Evolutionary conservation across 1,140 invertebrate species (phyloP).

Genomic region (Bombus haemorrhoidalis): DNA sequence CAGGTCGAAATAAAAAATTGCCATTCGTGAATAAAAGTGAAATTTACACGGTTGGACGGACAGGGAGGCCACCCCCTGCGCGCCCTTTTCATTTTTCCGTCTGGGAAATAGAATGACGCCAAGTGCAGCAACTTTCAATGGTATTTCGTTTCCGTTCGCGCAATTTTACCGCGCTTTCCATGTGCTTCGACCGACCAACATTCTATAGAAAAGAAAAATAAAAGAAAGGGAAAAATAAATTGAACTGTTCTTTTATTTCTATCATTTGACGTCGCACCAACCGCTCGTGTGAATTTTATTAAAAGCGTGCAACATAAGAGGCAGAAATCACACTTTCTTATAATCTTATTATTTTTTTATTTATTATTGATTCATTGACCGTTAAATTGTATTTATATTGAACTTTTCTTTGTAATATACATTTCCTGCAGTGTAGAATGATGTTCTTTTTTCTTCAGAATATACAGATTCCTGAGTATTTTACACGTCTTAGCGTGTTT

Average conservation of each 20-base stretch:
- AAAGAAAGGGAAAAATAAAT: neutral
- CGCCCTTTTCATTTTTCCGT: neutral
- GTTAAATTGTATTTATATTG: too few relatives aligned
- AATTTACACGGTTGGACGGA: constrained; percentile 50
- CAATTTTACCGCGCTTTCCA: neutral
- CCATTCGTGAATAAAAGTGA: constrained; percentile 44
- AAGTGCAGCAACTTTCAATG: neutral
- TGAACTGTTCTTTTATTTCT: neutral
- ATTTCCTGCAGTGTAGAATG: neutral
- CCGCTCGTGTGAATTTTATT: neutral
- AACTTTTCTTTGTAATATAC: too few relatives aligned
- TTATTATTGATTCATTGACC: too few relatives aligned
- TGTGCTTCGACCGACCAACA: neutral
- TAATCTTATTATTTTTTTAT: too few relatives aligned
- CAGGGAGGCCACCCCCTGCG: too few relatives aligned
- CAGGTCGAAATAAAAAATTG: constrained; percentile 48
- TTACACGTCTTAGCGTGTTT: neutral
- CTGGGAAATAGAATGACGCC: neutral
- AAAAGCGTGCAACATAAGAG: too few relatives aligned
- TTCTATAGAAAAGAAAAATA: neutral
- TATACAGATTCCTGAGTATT: too few relatives aligned
- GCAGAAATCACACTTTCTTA: too few relatives aligned
- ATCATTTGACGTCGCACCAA: neutral
- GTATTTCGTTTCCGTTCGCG: neutral
- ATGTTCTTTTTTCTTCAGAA: neutral